Percentiles rank a stretch among this genome's conserved stretches.
phyloP scores from a whole-genome alignment of 2,888 invertebrate species.

The Meandrusa payeni region DNA sequence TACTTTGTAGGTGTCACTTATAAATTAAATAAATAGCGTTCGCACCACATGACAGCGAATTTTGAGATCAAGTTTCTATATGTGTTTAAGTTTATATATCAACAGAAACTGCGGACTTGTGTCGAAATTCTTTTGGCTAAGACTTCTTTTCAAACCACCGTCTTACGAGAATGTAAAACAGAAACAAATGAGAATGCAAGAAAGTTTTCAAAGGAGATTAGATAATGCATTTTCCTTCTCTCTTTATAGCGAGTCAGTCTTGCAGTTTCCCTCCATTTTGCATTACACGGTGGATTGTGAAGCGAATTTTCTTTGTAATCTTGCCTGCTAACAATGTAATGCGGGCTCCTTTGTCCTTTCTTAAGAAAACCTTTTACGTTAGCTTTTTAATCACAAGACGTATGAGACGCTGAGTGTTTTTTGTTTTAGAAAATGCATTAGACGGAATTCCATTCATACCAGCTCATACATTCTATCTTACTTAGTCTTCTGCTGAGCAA shows the following conservation, averaged over 20 bases:
- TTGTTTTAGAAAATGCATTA: constrained; percentile 7
- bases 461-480: too few relatives aligned
- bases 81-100: too few relatives aligned
- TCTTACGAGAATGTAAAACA: too few relatives aligned
- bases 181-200: constrained; percentile 9
- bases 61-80: too few relatives aligned
- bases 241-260: constrained; percentile 9
- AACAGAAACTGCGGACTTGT: too few relatives aligned
- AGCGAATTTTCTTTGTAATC: constrained; percentile 16
- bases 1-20: too few relatives aligned
- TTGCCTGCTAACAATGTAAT: constrained; percentile 2
- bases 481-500: too few relatives aligned
- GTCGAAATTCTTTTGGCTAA: too few relatives aligned
- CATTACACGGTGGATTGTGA: constrained; percentile 3
- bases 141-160: too few relatives aligned
- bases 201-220: constrained; percentile 19
- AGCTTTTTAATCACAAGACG: constrained; percentile 12
- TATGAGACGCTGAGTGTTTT: neutral
- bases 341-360: constrained; percentile 4
- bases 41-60: too few relatives aligned
- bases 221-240: constrained; percentile 19
- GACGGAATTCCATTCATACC: too few relatives aligned
- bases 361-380: constrained; percentile 8
- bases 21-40: too few relatives aligned
- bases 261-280: constrained; percentile 12